These are phyloP conservation scores for Lanius collurio DNA, from an alignment of 2,113 vertebrate genomes.

Conservation along the genomic window DNA sequence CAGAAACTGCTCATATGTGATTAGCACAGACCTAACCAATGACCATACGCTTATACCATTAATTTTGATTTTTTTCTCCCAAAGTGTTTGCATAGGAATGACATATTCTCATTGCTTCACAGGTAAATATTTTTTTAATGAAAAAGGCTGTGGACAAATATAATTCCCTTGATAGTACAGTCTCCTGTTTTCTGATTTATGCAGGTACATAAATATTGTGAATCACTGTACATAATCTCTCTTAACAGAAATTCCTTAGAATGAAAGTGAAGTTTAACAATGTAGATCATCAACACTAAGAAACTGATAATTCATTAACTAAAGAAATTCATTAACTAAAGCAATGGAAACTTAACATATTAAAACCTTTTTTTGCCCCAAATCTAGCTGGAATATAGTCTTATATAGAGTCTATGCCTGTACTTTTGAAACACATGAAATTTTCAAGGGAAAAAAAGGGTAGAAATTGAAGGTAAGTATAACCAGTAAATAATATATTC, in stretches of 20 bases:
- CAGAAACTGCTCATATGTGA: constrained; percentile 22
- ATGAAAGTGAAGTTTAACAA: background rate
- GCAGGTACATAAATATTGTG: background rate
- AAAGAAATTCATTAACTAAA: no score
- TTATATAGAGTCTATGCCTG: background rate
- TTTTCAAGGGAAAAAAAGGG: background rate
- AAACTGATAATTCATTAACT: background rate
- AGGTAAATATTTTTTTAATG: background rate
- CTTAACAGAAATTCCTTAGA: background rate
- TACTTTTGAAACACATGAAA: background rate
- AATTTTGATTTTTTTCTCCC: background rate
- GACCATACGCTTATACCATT: background rate
- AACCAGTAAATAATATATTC: constrained; percentile 3
- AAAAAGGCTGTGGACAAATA: background rate
- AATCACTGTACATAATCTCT: background rate
- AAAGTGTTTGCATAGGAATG: background rate
- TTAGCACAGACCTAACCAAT: constrained; percentile 5
- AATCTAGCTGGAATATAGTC: background rate
- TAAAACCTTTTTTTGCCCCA: background rate
- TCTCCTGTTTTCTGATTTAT: background rate
- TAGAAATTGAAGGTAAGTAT: background rate
- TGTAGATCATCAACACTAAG: background rate
- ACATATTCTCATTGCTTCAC: background rate
- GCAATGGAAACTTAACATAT: background rate
- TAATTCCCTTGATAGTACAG: background rate